A percentile compares a stretch with the other conserved stretches of the same genome.
Evolutionary conservation across 2,113 vertebrate genomes (phyloP).

Genomic region (Bothrops jararaca): DNA sequence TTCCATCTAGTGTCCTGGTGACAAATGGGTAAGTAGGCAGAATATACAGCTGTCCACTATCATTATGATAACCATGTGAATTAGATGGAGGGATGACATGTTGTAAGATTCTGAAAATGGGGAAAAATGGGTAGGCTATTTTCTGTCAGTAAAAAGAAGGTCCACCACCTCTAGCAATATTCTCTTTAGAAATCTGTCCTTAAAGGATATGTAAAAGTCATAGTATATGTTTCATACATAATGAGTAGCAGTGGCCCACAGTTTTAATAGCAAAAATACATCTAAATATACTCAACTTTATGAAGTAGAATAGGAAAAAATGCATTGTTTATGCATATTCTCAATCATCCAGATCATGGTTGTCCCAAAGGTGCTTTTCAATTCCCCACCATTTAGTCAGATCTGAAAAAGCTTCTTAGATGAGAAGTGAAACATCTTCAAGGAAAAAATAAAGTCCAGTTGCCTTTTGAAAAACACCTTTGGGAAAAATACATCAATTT

Average conservation of each 20-base stretch:
- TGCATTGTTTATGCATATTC: background rate
- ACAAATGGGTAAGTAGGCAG: conserved; percentile 85
- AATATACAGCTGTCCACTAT: accelerated
- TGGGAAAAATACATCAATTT: background rate
- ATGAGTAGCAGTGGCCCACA: background rate
- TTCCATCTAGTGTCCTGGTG: conserved; percentile 91
- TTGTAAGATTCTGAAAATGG: background rate
- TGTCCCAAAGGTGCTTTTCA: background rate
- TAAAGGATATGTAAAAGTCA: background rate
- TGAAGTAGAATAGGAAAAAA: background rate
- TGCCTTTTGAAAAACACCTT: background rate
- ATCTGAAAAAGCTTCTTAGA: background rate
- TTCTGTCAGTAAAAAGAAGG: background rate
- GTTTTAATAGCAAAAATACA: background rate
- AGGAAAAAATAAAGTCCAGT: no score
- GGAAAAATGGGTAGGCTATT: background rate
- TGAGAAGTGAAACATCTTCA: background rate
- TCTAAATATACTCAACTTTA: background rate
- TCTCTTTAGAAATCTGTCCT: background rate
- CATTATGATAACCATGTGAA: background rate
- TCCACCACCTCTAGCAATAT: background rate
- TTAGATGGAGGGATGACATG: background rate
- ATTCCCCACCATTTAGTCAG: background rate
- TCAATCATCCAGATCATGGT: background rate
- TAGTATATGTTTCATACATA: background rate